Evolutionary conservation across 2,113 vertebrate genomes (phyloP).

Genomic region (Corythornis vintsioides): DNA sequence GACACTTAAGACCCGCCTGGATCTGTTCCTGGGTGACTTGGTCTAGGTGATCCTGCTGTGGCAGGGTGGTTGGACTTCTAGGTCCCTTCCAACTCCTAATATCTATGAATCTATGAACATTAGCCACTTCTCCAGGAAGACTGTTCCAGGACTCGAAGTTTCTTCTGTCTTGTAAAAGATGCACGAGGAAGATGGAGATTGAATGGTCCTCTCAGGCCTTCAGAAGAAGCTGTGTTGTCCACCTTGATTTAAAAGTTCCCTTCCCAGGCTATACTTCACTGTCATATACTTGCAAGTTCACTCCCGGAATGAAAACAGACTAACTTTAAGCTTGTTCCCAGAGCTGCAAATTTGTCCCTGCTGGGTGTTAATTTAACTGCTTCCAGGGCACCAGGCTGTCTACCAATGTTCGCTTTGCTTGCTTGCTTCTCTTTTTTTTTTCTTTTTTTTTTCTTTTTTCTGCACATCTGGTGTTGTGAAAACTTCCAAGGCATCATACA

Average conservation of each 20-base stretch:
- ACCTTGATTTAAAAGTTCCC: neutral
- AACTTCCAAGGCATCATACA: constrained; percentile 42
- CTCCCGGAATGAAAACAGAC: constrained; percentile 57
- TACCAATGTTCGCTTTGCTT: constrained; percentile 31
- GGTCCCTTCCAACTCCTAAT: no score
- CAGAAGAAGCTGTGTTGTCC: neutral
- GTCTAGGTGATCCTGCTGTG: no score
- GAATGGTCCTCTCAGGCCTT: neutral
- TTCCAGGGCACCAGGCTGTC: constrained; percentile 61
- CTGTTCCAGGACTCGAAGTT: neutral
- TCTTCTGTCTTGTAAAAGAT: neutral
- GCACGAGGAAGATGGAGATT: neutral
- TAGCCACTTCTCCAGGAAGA: neutral
- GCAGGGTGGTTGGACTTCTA: no score
- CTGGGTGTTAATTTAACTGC: constrained; percentile 68
- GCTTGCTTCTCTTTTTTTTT: constrained; percentile 22
- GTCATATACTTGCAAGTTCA: constrained; percentile 48
- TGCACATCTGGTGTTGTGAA: constrained; percentile 62
- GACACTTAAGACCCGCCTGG: no score
- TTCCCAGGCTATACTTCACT: constrained; percentile 51
- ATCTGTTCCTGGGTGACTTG: no score
- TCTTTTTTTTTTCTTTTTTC: neutral
- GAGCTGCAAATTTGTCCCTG: constrained; percentile 65
- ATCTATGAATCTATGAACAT: no score
- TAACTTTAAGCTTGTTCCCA: constrained; percentile 44